Conservation (phyloP, 2,888 invertebrate species). For the Glyphotaelius pellucidus region DNA sequence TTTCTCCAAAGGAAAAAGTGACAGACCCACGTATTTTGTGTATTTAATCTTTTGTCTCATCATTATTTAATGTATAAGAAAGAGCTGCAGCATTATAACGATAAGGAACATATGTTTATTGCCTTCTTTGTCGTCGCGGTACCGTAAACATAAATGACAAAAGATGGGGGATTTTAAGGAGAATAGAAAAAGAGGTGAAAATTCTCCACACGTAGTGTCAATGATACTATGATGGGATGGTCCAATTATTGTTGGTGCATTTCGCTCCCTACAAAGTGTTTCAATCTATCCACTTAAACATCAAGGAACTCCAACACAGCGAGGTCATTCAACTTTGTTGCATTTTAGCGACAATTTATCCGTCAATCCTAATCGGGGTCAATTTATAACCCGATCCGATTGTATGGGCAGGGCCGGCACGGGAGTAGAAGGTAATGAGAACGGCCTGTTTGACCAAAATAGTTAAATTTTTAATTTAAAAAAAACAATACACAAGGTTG, state of each 20-base stretch:
- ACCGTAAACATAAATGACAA: no score
- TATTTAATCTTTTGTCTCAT: no score
- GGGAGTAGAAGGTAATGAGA: not conserved
- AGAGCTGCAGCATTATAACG: no score
- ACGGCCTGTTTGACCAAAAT: no score
- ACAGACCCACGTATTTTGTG: no score
- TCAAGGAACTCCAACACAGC: not conserved
- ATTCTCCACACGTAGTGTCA: not conserved
- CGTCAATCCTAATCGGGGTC: conserved; percentile 38
- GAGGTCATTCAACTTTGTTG: conserved; percentile 5
- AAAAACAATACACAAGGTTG: no score
- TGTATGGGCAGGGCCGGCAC: not conserved
- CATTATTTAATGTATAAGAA: no score
- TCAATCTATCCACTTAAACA: not conserved
- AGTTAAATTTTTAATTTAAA: no score
- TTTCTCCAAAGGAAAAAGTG: no score
- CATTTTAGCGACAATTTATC: conserved; percentile 47
- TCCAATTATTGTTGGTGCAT: not conserved
- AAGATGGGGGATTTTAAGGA: not conserved
- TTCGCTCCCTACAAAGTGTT: conserved; percentile 1
- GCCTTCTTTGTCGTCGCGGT: no score
- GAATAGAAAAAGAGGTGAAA: not conserved
- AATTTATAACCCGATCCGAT: not conserved
- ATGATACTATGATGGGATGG: not conserved
- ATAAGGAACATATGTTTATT: no score